Base-by-base conservation (phyloP, 2,888 invertebrate species). In the Dichetophora obliterata region DNA sequence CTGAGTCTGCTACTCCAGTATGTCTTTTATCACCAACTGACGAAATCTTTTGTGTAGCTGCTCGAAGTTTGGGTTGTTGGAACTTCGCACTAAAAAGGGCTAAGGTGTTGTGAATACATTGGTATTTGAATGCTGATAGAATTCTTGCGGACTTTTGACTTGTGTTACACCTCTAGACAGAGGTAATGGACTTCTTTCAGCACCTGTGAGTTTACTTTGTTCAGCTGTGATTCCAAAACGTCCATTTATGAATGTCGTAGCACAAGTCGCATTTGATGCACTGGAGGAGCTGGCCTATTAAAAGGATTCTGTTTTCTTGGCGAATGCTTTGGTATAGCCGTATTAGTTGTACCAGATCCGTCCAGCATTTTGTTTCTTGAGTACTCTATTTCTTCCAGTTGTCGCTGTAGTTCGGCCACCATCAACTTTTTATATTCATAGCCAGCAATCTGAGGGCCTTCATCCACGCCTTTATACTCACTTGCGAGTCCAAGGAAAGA, bases 351-450 rank as follows among this genome's bases (percentile, higher is more conserved):
- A 14, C 16, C 9, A 63, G 68, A 72, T 65, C 83, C 82, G 16
- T 79, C 80, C 34, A 82, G 81, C 75, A 82, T 81, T 82, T 87
- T 87, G 75, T 86, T 86, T n/a, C 83, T 84, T 19, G 85, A 86
- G 59, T 94, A 94, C 90, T 95, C 94, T 59, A 96, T 93, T 84
- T 97, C 97, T 84, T 97, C 95, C 48, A 98, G 89, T 87, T 98
- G 97, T 69, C 95, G 90, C 89, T 98, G 97, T 50, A 98, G 90
- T 85, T 98, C 98, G 0, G 95, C 94, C 0, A 98, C 97, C 95
- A 98, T 96, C 0, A 97, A 90, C 86, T 96, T 97, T 93, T 98
- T 97, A 86, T 98, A 98, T 87, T 98, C 98, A 85, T 98, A 98
- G 83, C 97, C 95, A 0, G 98, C 97, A 87, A 96, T 0, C 98